These are phyloP conservation scores for Orchesella flavescens DNA, from an alignment of 2,888 invertebrate genomes.

Conservation along the genomic window DNA sequence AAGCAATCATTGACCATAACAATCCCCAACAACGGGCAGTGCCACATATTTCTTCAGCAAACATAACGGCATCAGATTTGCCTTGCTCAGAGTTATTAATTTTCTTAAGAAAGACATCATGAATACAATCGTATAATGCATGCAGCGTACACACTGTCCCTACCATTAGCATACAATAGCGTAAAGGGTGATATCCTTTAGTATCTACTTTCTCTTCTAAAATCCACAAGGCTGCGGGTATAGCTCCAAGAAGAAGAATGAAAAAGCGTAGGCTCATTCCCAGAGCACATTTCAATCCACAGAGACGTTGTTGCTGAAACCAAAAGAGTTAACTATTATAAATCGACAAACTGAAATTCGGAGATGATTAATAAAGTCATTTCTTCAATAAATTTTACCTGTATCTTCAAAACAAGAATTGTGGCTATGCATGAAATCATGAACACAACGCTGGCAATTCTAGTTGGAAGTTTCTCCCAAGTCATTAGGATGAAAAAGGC, in stretches of 20 bases:
- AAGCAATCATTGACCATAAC: slow-evolving; percentile 64
- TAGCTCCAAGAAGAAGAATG: slow-evolving; percentile 61
- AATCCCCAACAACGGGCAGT: slow-evolving; percentile 67
- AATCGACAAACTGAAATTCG: background rate
- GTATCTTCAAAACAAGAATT: slow-evolving; percentile 61
- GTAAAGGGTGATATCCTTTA: slow-evolving; percentile 60
- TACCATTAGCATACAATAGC: slow-evolving; percentile 64
- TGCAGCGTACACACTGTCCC: slow-evolving; percentile 69
- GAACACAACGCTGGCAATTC: slow-evolving; percentile 64
- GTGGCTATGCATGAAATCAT: slow-evolving; percentile 66
- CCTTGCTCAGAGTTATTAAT: slow-evolving; percentile 65
- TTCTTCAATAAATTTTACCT: slow-evolving; percentile 50
- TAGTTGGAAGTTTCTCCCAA: slow-evolving; percentile 65
- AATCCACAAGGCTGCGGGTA: slow-evolving; percentile 65
- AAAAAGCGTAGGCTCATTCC: slow-evolving; percentile 62
- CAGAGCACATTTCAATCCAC: slow-evolving; percentile 65
- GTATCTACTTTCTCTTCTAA: slow-evolving; percentile 66
- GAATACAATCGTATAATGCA: slow-evolving; percentile 67
- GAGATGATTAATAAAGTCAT: background rate
- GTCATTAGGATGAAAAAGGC: slow-evolving; percentile 69
- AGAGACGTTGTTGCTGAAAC: slow-evolving; percentile 56
- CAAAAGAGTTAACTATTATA: background rate
- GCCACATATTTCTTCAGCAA: slow-evolving; percentile 68
- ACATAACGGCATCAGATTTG: slow-evolving; percentile 68
- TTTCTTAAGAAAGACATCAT: slow-evolving; percentile 66